Base-by-base conservation (phyloP, 2,113 vertebrate genomes). In the Calonectris borealis region DNA sequence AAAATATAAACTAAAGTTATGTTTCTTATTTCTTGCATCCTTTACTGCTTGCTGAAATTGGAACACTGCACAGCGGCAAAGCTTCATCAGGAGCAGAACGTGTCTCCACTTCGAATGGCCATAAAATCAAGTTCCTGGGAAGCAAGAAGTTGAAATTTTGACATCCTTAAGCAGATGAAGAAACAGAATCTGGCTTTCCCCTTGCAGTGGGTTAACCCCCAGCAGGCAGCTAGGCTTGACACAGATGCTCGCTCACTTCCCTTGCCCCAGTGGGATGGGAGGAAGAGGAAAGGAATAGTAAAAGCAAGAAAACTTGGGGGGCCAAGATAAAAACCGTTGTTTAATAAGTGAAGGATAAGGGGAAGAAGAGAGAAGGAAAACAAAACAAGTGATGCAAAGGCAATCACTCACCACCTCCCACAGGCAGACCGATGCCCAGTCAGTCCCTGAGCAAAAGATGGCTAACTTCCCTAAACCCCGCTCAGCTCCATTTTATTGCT, bases 391-490 rank as follows among this genome's bases (percentile, higher is more conserved):
- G 16, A 54, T 20, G 25, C 10, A 77, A 60, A 72, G 12, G 8
- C 24, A 76, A 34, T 57, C 34, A 27, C 10, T 52, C 22, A n/a
- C 15, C 12, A n/a, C 12, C 5, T 75, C 19, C 20, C 46, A 25
- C 27, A 91, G 31, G 7, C 34, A 58, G 31, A 36, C 5, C 3
- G 18, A 88, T 20, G 49, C 5, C 13, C 5, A 68, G 27, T 11
- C 49, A 58, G 46, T 15, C 17, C 36, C 46, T 70, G 57, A 62
- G 54, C 8, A 58, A 88, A 93, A 10, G 16, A 36, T 36, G 13
- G 40, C 9, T 73, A 36, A 60, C 0, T 0, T 29, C 54, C 12
- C 18, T 31, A 34, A 51, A 65, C 4, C 6, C 19, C 2, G 1
- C 32, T 73, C 3, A 3, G 4, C 31, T 69, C 13, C 9, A 10